Conservation (phyloP, 2,113 vertebrate genomes). For the Gobio gobio region DNA sequence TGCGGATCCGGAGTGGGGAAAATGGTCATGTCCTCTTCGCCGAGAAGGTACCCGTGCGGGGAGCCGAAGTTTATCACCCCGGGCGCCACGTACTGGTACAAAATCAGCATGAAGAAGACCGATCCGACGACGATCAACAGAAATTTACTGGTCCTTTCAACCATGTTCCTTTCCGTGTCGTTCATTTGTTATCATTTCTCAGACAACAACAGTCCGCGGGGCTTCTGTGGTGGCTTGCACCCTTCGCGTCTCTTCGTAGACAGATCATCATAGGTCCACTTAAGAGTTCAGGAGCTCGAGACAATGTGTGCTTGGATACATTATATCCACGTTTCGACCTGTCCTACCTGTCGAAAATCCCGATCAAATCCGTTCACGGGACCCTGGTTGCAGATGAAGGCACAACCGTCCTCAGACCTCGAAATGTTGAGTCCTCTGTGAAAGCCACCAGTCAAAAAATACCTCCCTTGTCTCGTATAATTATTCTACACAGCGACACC, state of each 20-base stretch:
- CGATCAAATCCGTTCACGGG: slow-evolving; percentile 24
- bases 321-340: slow-evolving; percentile 30
- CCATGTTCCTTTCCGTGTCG: slow-evolving; percentile 88
- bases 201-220: slow-evolving; percentile 62
- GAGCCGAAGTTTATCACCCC: slow-evolving; percentile 83
- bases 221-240: slow-evolving; percentile 47
- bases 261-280: slow-evolving; percentile 18
- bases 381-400: slow-evolving; percentile 25
- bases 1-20: slow-evolving; percentile 90
- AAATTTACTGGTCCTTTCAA: slow-evolving; percentile 90
- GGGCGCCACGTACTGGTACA: slow-evolving; percentile 91
- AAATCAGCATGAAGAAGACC: slow-evolving; percentile 88
- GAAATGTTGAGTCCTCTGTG: slow-evolving; percentile 17
- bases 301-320: slow-evolving; percentile 52
- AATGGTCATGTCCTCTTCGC: slow-evolving; percentile 79
- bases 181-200: slow-evolving; percentile 89
- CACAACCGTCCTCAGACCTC: slow-evolving; percentile 8
- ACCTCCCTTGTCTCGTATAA: slow-evolving; percentile 56
- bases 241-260: slow-evolving; percentile 42
- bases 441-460: slow-evolving; percentile 25
- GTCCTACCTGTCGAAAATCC: slow-evolving; percentile 2
- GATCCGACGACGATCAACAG: slow-evolving; percentile 85
- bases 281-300: slow-evolving; percentile 45
- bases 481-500: slow-evolving; percentile 58
- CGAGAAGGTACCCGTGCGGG: slow-evolving; percentile 78